Conservation (phyloP, 35 echinoderm and acorn worm genomes). For the Diadema setosum region DNA sequence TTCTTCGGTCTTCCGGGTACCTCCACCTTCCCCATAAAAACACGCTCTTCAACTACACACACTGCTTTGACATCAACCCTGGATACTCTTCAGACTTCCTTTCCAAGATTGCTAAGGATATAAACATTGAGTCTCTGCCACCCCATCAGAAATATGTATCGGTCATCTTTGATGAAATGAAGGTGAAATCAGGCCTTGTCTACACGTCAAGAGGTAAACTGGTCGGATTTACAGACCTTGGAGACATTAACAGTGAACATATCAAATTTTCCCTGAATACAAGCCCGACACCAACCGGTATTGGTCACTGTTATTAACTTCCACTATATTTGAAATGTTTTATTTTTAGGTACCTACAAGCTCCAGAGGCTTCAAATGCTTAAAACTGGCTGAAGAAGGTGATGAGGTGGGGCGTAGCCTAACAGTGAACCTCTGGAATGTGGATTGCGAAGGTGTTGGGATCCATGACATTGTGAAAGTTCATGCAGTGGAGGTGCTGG, state of each 20-base stretch:
- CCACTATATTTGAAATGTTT: too few relatives aligned
- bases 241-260: slow-evolving; percentile 31
- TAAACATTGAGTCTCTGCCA: not conserved
- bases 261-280: too few relatives aligned
- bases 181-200: slow-evolving; percentile 34
- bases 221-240: slow-evolving; percentile 43
- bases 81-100: not conserved
- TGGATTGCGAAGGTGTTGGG: too few relatives aligned
- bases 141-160: slow-evolving; percentile 2
- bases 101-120: not conserved
- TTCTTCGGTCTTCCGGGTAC: not conserved
- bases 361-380: too few relatives aligned
- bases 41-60: slow-evolving; percentile 11
- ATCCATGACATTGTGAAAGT: too few relatives aligned
- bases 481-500: too few relatives aligned
- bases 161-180: slow-evolving; percentile 42
- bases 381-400: too few relatives aligned
- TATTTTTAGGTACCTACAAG: too few relatives aligned
- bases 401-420: too few relatives aligned
- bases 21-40: slow-evolving; percentile 19
- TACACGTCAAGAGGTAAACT: slow-evolving; percentile 8
- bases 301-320: too few relatives aligned
- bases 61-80: not conserved
- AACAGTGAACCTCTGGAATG: too few relatives aligned
- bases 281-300: too few relatives aligned